Evolutionary conservation across 2,888 invertebrate genomes (phyloP), one percentile per base, ranked within the genome.

Genomic region (Cylindroiulus punctatus): DNA sequence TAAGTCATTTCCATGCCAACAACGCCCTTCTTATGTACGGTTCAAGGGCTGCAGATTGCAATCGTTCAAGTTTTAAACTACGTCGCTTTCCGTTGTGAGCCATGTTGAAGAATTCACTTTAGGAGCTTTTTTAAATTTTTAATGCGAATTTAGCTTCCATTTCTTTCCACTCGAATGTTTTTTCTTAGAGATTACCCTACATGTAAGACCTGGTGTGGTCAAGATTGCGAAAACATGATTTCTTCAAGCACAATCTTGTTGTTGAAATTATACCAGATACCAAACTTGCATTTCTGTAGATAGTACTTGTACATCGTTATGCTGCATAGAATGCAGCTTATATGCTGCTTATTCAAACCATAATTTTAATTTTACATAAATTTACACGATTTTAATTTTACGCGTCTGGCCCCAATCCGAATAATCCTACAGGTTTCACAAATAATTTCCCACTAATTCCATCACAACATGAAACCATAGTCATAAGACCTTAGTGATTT

Each of bases 1-100:
- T 57, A 57, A 57, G 57, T 57, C 22, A 57, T 57, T 57, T 22
- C 57, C n/a, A 57, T 57, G 57, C 57, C 57, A 57, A 57, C 57
- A 57, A 57, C 57, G 57, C 57, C 57, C 57, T 57, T 57, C 22
- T 57, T 57, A 22, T 57, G 57, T 57, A 57, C 57, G 57, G 22
- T 57, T 57, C 57, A 57, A 57, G 57, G 57, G 57, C 57, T 22
- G n/a, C 19, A 57, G 57, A 57, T 57, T n/a, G 57, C 8, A 22
- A 57, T 57, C 57, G 57, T 19, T 52, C 52, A 52, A 52, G 19
- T 52, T 52, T 17, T 52, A 52, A 52, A 52, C 17, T 14, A 19
- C 19, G 52, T 19, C 17, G 19, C 19, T 52, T 52, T 52, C 52
- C 52, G 5, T 14, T 52, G 52, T 19, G 1, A 19, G 52, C 5